phyloP scores from a whole-genome alignment of 2,797 vertebrate species.

The Acrocephalus scirpaceus region DNA sequence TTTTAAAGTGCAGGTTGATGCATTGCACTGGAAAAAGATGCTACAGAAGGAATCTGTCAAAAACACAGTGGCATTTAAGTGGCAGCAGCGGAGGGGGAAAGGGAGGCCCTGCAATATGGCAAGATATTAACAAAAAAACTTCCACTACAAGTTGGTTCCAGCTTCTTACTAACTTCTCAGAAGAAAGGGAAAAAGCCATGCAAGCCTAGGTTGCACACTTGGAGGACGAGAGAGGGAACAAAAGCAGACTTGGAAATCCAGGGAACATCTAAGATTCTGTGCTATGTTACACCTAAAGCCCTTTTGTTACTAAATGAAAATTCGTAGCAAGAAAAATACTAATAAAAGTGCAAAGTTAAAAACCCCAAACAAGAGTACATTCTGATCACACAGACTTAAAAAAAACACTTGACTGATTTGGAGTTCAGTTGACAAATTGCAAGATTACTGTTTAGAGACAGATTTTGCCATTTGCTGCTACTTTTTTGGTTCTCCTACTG shows the following conservation, averaged over 20 bases:
- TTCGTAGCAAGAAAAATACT: background rate
- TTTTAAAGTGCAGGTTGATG: background rate
- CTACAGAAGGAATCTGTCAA: accelerated
- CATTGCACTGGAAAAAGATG: background rate
- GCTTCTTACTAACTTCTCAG: background rate
- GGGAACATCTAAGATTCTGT: background rate
- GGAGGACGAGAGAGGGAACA: background rate
- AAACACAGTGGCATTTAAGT: background rate
- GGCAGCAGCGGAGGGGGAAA: background rate
- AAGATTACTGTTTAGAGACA: background rate
- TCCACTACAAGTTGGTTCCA: background rate
- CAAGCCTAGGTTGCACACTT: background rate
- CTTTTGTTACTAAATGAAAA: background rate
- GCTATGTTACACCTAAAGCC: background rate
- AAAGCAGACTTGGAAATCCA: background rate
- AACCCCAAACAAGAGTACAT: background rate
- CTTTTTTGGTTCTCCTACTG: background rate
- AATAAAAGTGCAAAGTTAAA: background rate
- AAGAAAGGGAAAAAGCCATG: background rate
- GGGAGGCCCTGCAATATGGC: background rate
- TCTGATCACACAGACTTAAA: background rate
- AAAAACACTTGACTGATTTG: background rate
- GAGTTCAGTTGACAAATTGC: background rate
- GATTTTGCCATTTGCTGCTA: background rate
- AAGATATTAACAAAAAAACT: background rate